Percentiles rank a stretch among this genome's conserved stretches.
Conservation (phyloP, 2,797 vertebrate species). For the Micropoecilia bifurca region DNA sequence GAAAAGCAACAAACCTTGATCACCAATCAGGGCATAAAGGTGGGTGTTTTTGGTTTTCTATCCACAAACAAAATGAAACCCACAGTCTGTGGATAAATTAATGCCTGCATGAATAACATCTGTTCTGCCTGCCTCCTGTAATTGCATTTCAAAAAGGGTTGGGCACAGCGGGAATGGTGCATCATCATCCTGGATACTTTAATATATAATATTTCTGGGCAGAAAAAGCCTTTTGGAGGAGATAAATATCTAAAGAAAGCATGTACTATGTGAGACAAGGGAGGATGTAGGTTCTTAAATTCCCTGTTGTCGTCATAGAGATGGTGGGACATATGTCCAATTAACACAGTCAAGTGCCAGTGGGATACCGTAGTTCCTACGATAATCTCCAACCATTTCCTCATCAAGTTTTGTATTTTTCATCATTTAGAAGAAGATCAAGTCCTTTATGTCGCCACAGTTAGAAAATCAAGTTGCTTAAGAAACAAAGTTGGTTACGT, state of each 20-base stretch:
- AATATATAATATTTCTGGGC: background rate
- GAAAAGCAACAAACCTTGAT: slow-evolving; percentile 10
- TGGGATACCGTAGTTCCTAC: background rate
- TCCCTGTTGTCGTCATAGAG: no score
- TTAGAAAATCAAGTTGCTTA: background rate
- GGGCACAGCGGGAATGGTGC: background rate
- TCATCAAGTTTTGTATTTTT: background rate
- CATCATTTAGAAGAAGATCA: background rate
- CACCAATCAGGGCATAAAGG: slow-evolving; percentile 20
- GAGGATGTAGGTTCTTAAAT: background rate
- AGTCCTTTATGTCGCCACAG: background rate
- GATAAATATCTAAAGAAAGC: background rate
- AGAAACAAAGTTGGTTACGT: background rate
- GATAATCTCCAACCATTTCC: background rate
- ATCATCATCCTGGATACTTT: slow-evolving; percentile 16
- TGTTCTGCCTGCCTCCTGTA: slow-evolving; percentile 20
- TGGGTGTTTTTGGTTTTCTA: slow-evolving; percentile 8
- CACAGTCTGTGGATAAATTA: slow-evolving; percentile 29
- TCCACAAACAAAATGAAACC: slow-evolving; percentile 35
- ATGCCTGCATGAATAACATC: slow-evolving; percentile 38
- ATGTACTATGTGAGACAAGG: background rate
- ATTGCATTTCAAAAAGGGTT: slow-evolving; percentile 18
- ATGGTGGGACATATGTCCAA: background rate
- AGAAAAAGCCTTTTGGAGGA: background rate
- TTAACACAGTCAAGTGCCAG: slow-evolving; percentile 2